Evolutionary conservation across 2,888 invertebrate genomes (phyloP).

Genomic region (Arge pagana): DNA sequence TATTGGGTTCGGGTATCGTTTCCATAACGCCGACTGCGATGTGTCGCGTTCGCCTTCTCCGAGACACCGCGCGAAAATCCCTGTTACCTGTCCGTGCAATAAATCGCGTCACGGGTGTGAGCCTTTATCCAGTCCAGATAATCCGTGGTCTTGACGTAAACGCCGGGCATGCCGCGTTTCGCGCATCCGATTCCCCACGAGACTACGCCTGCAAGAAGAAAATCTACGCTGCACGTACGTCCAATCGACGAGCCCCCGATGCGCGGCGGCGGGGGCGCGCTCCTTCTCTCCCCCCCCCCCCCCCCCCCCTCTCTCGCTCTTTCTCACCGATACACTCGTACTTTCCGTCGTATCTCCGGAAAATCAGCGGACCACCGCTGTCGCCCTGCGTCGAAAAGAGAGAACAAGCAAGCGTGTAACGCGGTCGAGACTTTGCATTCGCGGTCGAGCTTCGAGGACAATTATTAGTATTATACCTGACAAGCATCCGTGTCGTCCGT

Average conservation of each 20-base stretch:
- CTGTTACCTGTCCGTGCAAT: conserved; percentile 38
- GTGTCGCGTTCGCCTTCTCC: too few species aligned
- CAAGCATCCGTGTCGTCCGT: conserved; percentile 67
- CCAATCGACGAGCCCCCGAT: conserved; percentile 24
- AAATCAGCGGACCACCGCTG: conserved; percentile 68
- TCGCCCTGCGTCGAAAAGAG: conserved; percentile 66
- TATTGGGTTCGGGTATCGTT: too few species aligned
- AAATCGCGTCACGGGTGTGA: conserved; percentile 47
- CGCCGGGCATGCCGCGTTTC: conserved; percentile 62
- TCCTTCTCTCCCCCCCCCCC: conserved; percentile 24
- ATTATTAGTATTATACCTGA: conserved; percentile 63
- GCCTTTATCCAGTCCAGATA: conserved; percentile 50
- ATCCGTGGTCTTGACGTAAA: conserved; percentile 43
- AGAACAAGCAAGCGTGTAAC: too few species aligned
- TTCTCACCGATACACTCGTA: conserved; percentile 66
- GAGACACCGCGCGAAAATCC: too few species aligned
- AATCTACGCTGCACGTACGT: too few species aligned
- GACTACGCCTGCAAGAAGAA: conserved; percentile 62
- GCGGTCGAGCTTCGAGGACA: too few species aligned
- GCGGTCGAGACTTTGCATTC: too few species aligned
- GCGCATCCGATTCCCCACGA: conserved; percentile 73
- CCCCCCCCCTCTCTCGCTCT: too few species aligned
- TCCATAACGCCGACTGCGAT: too few species aligned
- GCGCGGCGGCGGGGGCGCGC: conserved; percentile 21
- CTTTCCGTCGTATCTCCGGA: conserved; percentile 61